phyloP scores from a whole-genome alignment of 2,113 vertebrate genomes.

The Oreochromis niloticus region DNA sequence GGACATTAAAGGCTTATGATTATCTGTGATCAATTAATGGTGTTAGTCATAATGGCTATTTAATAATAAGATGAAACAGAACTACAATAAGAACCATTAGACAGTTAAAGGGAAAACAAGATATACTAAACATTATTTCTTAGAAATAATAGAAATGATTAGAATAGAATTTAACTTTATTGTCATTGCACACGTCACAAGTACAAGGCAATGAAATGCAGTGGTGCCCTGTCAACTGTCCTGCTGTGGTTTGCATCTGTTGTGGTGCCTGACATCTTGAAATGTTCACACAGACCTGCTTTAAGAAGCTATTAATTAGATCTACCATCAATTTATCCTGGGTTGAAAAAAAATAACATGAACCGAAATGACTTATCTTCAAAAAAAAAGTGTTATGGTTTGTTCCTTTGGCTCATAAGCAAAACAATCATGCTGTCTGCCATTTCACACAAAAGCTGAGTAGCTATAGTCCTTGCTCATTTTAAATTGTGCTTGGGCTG shows the following conservation, averaged over 20 bases:
- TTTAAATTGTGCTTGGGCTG: not conserved
- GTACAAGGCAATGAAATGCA: not conserved
- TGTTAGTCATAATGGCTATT: not conserved
- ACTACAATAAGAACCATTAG: not conserved
- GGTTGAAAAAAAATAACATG: not conserved
- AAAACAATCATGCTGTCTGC: not conserved
- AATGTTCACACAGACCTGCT: not conserved
- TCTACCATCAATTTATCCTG: not conserved
- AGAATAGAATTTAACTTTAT: not conserved
- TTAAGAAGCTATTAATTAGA: not conserved
- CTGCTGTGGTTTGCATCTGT: not conserved
- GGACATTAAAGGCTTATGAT: not conserved
- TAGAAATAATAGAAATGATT: not conserved
- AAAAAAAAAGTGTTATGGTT: fast-evolving
- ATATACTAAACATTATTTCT: not conserved
- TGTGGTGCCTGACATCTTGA: not conserved
- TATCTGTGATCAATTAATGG: not conserved
- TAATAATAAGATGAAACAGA: not conserved
- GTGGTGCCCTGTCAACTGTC: not conserved
- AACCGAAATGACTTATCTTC: not conserved
- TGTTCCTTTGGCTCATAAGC: not conserved
- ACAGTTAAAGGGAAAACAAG: not conserved
- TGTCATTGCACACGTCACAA: not conserved
- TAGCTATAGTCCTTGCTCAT: not conserved
- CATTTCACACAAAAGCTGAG: not conserved